Percentiles rank a stretch among this genome's conserved stretches.
phyloP scores from a whole-genome alignment of 2,113 vertebrate genomes.

The Festucalex cinctus region DNA sequence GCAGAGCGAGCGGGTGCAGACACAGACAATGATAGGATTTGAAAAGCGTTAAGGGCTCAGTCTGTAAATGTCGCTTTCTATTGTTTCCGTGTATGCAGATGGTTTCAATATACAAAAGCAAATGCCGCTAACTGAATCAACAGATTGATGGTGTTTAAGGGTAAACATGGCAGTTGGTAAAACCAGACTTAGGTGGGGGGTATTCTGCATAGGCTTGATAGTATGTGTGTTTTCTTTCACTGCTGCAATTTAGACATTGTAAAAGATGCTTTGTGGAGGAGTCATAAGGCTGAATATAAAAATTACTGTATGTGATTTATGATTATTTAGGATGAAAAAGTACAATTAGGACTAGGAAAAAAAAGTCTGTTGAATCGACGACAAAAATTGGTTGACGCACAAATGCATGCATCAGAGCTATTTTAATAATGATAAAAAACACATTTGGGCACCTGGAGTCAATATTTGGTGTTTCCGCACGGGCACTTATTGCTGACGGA shows the following conservation, averaged over 20 bases:
- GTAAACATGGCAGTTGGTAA: slow-evolving; percentile 23
- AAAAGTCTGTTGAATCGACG: too few species aligned
- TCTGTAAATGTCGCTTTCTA: slow-evolving; percentile 38
- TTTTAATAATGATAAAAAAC: too few species aligned
- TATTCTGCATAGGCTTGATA: neutral
- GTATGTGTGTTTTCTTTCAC: slow-evolving; percentile 9
- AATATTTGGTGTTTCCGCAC: too few species aligned
- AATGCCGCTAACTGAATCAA: slow-evolving; percentile 33
- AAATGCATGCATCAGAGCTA: too few species aligned
- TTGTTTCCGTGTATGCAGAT: slow-evolving; percentile 19
- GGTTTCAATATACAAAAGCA: slow-evolving; percentile 34
- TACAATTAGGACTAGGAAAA: too few species aligned
- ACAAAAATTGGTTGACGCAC: too few species aligned
- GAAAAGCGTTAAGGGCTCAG: slow-evolving; percentile 16
- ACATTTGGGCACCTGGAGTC: too few species aligned
- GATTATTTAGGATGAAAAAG: too few species aligned
- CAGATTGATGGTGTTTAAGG: slow-evolving; percentile 40
- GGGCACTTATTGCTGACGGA: too few species aligned
- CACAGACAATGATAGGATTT: slow-evolving; percentile 22
- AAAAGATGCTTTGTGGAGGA: slow-evolving; percentile 15
- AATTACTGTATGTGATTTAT: neutral
- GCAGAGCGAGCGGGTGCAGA: slow-evolving; percentile 10
- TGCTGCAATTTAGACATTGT: slow-evolving; percentile 8
- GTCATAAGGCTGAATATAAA: neutral
- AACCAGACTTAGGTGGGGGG: slow-evolving; percentile 17